These are phyloP conservation scores for Merodon equestris DNA, from an alignment of 2,888 invertebrate species.

Conservation along the genomic window DNA sequence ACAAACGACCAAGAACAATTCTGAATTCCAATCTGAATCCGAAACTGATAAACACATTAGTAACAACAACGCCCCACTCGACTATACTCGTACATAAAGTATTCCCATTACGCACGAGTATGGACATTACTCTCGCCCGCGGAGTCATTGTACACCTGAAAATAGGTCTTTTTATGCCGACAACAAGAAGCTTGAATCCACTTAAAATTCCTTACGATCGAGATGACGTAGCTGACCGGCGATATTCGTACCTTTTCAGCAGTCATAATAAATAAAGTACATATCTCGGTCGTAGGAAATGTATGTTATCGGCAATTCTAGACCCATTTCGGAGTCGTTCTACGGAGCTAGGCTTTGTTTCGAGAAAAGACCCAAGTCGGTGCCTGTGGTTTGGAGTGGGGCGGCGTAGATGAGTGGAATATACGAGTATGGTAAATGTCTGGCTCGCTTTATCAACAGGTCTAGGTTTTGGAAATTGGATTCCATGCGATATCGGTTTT, in stretches of 20 bases:
- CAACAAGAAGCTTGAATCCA: constrained; percentile 18
- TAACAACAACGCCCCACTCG: constrained; percentile 25
- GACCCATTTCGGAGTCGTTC: neutral
- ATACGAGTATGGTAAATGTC: too few species aligned
- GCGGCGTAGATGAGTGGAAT: too few species aligned
- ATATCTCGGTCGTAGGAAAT: constrained; percentile 13
- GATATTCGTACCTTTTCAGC: constrained; percentile 18
- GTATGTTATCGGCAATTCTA: constrained; percentile 9
- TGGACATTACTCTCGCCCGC: too few species aligned
- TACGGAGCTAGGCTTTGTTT: constrained; percentile 12
- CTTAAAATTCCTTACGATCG: constrained; percentile 46
- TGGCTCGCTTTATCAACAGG: too few species aligned
- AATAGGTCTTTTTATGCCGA: neutral
- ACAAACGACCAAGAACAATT: constrained; percentile 45
- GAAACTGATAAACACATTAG: constrained; percentile 52
- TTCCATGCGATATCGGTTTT: too few species aligned
- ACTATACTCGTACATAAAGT: too few species aligned
- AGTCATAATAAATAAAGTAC: constrained; percentile 29
- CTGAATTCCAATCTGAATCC: constrained; percentile 53
- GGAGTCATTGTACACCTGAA: constrained; percentile 8
- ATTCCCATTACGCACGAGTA: too few species aligned
- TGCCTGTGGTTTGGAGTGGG: constrained; percentile 11
- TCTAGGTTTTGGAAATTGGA: too few species aligned
- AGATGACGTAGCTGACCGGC: constrained; percentile 31
- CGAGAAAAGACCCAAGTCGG: constrained; percentile 20